phyloP scores from a whole-genome alignment of 1,140 invertebrate species.

The Drosophila sturtevanti region DNA sequence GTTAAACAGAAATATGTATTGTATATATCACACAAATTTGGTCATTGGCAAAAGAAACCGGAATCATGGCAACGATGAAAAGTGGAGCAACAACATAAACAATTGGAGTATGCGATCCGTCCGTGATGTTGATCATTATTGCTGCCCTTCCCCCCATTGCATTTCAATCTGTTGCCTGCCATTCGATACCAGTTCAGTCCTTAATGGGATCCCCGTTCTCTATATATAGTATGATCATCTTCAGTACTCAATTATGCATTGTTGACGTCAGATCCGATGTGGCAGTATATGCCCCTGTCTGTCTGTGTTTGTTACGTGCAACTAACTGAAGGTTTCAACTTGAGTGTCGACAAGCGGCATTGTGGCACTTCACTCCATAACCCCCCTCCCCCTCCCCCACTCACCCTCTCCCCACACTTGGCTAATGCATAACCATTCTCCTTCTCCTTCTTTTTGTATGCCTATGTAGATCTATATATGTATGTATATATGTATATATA shows the following conservation, averaged over 20 bases:
- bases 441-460: constrained; percentile 9
- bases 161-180: neutral
- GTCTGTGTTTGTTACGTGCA: no score
- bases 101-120: constrained; percentile 1
- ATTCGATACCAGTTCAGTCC: neutral
- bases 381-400: no score
- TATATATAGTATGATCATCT: constrained; percentile 9
- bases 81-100: constrained; percentile 28
- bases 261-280: constrained; percentile 70
- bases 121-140: neutral
- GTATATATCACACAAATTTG: constrained; percentile 44
- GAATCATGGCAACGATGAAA: constrained; percentile 35
- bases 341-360: constrained; percentile 3
- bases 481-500: constrained; percentile 3
- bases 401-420: neutral
- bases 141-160: neutral
- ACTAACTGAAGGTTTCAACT: constrained; percentile 29
- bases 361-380: neutral
- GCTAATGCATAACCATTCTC: neutral
- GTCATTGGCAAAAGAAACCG: constrained; percentile 45
- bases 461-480: neutral
- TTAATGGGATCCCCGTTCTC: constrained; percentile 22
- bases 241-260: constrained; percentile 20
- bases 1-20: constrained; percentile 31
- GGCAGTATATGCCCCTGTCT: no score